These are phyloP conservation scores for Dolichomitus sp. DNA, from an alignment of 2,888 invertebrate genomes.

Conservation along the genomic window DNA sequence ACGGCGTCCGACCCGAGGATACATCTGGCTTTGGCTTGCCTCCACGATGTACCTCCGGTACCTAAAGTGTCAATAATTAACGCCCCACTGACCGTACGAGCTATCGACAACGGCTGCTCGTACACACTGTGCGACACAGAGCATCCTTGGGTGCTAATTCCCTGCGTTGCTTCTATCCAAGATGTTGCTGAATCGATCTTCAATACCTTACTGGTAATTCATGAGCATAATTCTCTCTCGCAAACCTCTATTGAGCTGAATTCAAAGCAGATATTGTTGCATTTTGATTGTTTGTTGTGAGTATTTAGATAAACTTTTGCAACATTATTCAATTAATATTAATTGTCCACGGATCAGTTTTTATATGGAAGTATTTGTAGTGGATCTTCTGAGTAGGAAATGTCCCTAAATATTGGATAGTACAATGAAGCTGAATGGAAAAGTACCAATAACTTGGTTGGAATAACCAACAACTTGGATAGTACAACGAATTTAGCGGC, in stretches of 20 bases:
- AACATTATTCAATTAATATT: not conserved
- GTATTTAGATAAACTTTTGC: not conserved
- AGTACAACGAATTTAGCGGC: no score
- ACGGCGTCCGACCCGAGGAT: slow-evolving; percentile 56
- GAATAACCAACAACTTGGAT: no score
- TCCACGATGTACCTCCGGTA: slow-evolving; percentile 53
- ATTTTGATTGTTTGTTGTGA: not conserved
- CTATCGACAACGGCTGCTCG: slow-evolving; percentile 39
- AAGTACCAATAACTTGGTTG: no score
- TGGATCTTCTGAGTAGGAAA: no score
- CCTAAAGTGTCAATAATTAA: slow-evolving; percentile 71
- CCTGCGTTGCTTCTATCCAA: slow-evolving; percentile 6
- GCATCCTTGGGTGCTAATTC: slow-evolving; percentile 22
- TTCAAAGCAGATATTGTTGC: not conserved
- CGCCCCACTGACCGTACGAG: slow-evolving; percentile 60
- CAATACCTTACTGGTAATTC: not conserved
- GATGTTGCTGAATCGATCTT: slow-evolving; percentile 18
- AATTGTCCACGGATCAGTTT: not conserved
- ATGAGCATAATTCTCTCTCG: not conserved
- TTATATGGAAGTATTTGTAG: no score
- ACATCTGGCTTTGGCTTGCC: slow-evolving; percentile 63
- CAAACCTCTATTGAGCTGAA: not conserved
- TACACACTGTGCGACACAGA: slow-evolving; percentile 24
- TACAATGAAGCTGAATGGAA: no score
- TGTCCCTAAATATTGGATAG: no score